Conservation (phyloP, 2,797 vertebrate species). For the Rhynchotus rufescens region DNA sequence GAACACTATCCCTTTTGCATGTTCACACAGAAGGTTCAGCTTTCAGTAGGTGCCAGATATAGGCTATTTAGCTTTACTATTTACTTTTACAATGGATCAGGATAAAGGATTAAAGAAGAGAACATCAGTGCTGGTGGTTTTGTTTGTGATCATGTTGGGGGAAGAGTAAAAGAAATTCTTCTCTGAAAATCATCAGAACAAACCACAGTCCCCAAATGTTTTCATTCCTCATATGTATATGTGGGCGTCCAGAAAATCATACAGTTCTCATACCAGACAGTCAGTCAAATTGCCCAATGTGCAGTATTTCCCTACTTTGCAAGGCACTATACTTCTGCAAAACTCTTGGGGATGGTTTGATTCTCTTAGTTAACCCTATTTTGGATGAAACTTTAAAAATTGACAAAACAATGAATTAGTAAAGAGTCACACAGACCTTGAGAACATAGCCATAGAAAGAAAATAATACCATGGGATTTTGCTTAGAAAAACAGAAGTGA, state of each 20-base stretch:
- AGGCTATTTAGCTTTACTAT: neutral
- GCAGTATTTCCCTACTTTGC: neutral
- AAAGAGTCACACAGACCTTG: neutral
- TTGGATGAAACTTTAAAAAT: neutral
- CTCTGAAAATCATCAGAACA: neutral
- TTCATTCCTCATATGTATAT: neutral
- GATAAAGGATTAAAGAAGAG: neutral
- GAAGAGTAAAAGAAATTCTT: neutral
- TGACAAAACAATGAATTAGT: neutral
- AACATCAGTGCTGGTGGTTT: neutral
- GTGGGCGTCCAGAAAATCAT: neutral
- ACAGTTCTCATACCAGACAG: neutral
- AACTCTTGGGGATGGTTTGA: accelerated
- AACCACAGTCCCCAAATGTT: neutral
- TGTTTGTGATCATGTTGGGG: neutral
- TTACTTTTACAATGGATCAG: neutral
- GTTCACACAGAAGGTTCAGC: neutral
- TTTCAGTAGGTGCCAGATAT: neutral
- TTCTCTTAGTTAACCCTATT: neutral
- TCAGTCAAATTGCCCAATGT: neutral
- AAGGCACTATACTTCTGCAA: neutral
- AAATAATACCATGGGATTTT: neutral
- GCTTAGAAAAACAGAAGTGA: neutral
- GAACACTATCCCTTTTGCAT: neutral
- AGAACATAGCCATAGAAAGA: neutral